A percentile compares a stretch with the other conserved stretches of the same genome.
These are phyloP conservation scores for Aeoliscus strigatus DNA, from an alignment of 2,797 vertebrate species.

Conservation along the genomic window DNA sequence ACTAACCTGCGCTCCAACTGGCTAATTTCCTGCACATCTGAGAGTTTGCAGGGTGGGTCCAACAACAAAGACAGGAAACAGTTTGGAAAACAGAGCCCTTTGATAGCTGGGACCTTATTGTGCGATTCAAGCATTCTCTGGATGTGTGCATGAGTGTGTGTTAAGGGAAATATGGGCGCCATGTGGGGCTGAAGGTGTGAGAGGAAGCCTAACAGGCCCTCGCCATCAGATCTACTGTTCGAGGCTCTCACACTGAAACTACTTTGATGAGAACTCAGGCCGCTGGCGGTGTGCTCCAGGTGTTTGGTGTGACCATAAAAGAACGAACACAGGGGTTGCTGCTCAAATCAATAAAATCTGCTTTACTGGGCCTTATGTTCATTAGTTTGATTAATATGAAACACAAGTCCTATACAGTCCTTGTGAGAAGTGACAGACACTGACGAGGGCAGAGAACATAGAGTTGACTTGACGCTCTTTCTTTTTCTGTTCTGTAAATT, in stretches of 20 bases:
- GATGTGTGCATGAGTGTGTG: conserved; percentile 28
- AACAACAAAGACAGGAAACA: conserved; percentile 62
- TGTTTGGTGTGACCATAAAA: conserved; percentile 44
- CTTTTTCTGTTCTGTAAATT: conserved; percentile 52
- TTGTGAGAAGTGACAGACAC: too few species aligned
- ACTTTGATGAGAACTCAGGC: conserved; percentile 50
- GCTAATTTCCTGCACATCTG: conserved; percentile 65
- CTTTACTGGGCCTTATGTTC: conserved; percentile 18
- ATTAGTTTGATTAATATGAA: conserved; percentile 17
- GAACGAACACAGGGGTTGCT: conserved; percentile 39
- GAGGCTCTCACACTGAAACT: conserved; percentile 13
- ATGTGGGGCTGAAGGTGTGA: conserved; percentile 62
- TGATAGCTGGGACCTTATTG: conserved; percentile 60
- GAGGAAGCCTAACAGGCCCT: conserved; percentile 51
- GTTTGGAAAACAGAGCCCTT: conserved; percentile 42
- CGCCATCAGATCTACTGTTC: conserved; percentile 29
- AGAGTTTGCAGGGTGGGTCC: conserved; percentile 19
- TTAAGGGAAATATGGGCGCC: conserved; percentile 55
- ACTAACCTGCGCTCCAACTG: conserved; percentile 48
- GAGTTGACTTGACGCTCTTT: conserved; percentile 39
- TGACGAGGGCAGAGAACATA: too few species aligned
- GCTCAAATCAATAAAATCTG: conserved; percentile 29
- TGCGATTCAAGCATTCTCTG: conserved; percentile 32
- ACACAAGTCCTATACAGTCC: too few species aligned
- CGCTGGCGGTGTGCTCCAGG: too few species aligned